Evolutionary conservation across 2,113 vertebrate species (phyloP).

Genomic region (Pan troglodytes): NHGRI_mPanTro3-v2.1_pri NC_072402.2:93036501-93037000

Average conservation of each 20-base stretch:
- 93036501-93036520: neutral
- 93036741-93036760: neutral
- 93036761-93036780: neutral
- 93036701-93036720: neutral
- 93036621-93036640: neutral
- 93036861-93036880: too few relatives aligned
- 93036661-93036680: neutral
- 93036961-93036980: neutral
- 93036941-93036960: neutral
- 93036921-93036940: neutral
- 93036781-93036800: neutral
- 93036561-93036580: neutral
- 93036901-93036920: too few relatives aligned
- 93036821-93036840: neutral
- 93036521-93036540: neutral
- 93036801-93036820: neutral
- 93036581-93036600: neutral
- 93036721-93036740: neutral
- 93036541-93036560: neutral
- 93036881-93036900: too few relatives aligned
- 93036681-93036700: neutral
- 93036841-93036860: neutral
- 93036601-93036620: neutral
- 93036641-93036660: neutral
- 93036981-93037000: neutral